Conservation (phyloP, 2,113 vertebrate genomes). For the Entomyzon cyanotis region DNA sequence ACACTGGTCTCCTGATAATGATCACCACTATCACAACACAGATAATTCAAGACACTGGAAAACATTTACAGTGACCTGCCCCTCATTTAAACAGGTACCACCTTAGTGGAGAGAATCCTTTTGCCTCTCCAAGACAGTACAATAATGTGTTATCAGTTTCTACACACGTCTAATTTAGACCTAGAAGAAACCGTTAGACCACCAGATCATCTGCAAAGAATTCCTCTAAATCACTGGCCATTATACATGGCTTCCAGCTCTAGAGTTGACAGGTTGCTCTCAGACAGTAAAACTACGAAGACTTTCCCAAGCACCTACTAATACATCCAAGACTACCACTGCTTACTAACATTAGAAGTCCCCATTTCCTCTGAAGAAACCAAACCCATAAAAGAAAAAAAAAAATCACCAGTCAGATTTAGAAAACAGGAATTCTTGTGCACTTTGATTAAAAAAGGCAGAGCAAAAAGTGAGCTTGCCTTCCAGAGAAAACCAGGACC, state of each 20-base stretch:
- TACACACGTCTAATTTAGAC: not conserved
- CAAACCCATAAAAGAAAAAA: not conserved
- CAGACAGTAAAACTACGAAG: not conserved
- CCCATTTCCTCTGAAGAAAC: not conserved
- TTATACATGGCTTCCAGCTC: not conserved
- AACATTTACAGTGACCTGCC: not conserved
- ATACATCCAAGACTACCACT: not conserved
- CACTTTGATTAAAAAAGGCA: not conserved
- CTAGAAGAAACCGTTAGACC: not conserved
- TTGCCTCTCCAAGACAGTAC: not conserved
- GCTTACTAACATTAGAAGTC: not conserved
- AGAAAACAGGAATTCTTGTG: not conserved
- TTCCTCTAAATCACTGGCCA: not conserved
- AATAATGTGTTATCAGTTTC: not conserved
- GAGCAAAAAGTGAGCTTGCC: not conserved
- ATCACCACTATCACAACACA: not conserved
- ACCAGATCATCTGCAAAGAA: not conserved
- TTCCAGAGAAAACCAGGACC: not conserved
- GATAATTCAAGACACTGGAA: not conserved
- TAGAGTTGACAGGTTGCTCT: not conserved
- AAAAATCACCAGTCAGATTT: not conserved
- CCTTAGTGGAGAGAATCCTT: not conserved
- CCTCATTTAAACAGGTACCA: not conserved
- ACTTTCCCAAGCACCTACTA: not conserved
- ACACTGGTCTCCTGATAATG: accelerated